Evolutionary conservation across 2,797 vertebrate species (phyloP).

Genomic region (Diglossa cyanea): DNA sequence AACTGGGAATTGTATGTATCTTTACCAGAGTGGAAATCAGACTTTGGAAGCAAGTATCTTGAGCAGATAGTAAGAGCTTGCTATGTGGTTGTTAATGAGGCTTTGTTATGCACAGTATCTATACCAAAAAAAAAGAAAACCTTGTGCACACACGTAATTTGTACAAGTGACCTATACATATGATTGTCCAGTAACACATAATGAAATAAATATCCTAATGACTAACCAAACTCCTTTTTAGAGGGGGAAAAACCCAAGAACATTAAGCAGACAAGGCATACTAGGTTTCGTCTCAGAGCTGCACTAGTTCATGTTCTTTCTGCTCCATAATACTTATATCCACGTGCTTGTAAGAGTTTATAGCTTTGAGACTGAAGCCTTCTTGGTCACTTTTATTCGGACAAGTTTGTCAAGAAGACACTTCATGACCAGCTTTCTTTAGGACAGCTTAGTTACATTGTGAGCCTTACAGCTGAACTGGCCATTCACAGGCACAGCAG

Average conservation of each 20-base stretch:
- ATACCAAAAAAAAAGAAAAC: neutral
- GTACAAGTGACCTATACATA: neutral
- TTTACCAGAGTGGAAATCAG: neutral
- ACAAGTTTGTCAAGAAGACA: neutral
- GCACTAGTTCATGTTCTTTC: neutral
- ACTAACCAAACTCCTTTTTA: neutral
- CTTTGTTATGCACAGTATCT: neutral
- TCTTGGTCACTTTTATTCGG: neutral
- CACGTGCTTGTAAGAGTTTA: neutral
- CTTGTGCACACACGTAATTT: rapidly evolving
- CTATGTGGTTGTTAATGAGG: neutral
- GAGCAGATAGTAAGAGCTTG: neutral
- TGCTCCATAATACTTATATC: neutral
- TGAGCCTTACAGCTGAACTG: neutral
- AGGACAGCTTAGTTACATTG: neutral
- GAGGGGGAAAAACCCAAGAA: neutral
- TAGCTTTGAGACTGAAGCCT: neutral
- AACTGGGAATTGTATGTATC: neutral
- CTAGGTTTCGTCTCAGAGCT: neutral
- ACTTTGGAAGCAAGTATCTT: neutral
- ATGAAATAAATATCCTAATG: neutral
- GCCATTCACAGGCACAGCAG: neutral
- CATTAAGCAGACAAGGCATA: neutral
- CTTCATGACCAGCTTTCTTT: neutral
- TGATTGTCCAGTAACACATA: neutral